Evolutionary conservation across 2,888 invertebrate genomes (phyloP), one percentile per base, ranked within the genome.

Genomic region (Harpagoxenus sublaevis): DNA sequence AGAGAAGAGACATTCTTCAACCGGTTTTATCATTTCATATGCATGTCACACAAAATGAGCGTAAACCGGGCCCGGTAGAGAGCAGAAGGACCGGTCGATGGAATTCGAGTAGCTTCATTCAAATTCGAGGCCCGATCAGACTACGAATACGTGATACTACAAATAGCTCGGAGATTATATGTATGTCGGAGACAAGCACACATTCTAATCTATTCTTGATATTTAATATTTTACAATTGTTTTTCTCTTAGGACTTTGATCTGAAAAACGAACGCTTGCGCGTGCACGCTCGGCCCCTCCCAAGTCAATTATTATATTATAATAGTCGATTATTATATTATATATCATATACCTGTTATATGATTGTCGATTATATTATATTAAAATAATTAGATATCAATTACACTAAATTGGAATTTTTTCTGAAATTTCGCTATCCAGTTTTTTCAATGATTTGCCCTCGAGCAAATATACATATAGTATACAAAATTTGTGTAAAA

Each of bases 41-140:
- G 68, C 77, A 51, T 31, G 57, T 63, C 66, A 31, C 23, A 42
- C 23, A 6, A 51, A 60, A 70, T 15, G 42, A 55, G 68, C 28
- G 55, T 78, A 65, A 68, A 60, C 45, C 35, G 73, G 15, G 28
- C 12, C 4, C 3, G 28, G 68, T 66, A 66, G 6, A 71, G 35
- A 83, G 81, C n/a, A 28, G 35, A 55, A 81, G 57, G 79, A 85
- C 89, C 70, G 78, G 89, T 89, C 55, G 53, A 66, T 60, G 15
- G 84, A 88, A 86, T 89, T 86, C 81, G 28, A 85, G 85, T 89
- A 85, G 73, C 83, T 71, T 84, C 63, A 70, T 83, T 87, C 79
- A 78, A 87, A 62, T 77, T 78, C 75, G n/a, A 42, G n/a, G 39
- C 42, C 63, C 66, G 70, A 73, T 71, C 57, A 9, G 18, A 31